phyloP scores from a whole-genome alignment of 2,797 vertebrate species.

The Buphagus erythrorhynchus region DNA sequence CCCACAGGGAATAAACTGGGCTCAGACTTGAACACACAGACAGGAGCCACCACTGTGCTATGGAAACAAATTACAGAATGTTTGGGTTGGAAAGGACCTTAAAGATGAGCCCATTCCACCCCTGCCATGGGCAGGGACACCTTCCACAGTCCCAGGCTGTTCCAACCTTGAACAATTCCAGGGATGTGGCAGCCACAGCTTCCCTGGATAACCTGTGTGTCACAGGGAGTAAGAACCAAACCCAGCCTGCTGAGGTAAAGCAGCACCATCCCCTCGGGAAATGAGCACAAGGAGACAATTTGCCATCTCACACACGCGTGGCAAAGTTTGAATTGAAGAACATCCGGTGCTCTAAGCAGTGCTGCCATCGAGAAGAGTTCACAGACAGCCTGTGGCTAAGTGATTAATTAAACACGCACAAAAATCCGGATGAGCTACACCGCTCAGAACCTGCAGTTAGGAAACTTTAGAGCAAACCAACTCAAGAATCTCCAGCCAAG shows the following conservation, averaged over 20 bases:
- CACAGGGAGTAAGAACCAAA: fast-evolving
- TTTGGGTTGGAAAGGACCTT: background rate
- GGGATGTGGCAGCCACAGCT: background rate
- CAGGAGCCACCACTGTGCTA: background rate
- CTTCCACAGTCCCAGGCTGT: background rate
- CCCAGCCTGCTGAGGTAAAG: background rate
- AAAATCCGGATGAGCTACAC: fast-evolving
- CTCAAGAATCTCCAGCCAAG: background rate
- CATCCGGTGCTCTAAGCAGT: fast-evolving
- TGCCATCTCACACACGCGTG: fast-evolving
- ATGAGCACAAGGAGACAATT: fast-evolving
- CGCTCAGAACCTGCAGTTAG: fast-evolving
- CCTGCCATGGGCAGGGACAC: background rate
- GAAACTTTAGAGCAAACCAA: background rate
- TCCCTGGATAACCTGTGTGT: background rate
- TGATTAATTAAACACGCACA: background rate
- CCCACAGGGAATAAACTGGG: background rate
- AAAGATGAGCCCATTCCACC: background rate
- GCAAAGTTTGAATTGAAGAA: background rate
- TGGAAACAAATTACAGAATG: fast-evolving
- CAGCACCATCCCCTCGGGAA: fast-evolving
- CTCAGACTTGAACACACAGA: fast-evolving
- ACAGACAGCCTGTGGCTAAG: background rate
- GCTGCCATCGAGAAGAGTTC: fast-evolving
- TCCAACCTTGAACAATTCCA: background rate